Base-by-base conservation (phyloP, 2,888 invertebrate genomes). In the Melinaea marsaeus region DNA sequence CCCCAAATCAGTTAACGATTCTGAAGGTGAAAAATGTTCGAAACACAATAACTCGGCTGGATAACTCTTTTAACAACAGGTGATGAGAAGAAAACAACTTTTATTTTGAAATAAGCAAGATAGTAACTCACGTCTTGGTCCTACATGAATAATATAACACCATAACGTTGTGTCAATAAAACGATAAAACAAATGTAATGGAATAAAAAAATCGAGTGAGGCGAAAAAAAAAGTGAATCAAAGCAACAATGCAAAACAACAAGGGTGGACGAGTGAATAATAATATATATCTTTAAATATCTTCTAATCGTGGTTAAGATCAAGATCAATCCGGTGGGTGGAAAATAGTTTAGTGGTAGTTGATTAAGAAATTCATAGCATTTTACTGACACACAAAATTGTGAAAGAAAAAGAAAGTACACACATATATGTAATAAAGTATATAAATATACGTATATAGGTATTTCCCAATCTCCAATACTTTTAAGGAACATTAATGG, bases 81-180 rank as follows among this genome's bases (percentile, higher is more conserved):
- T 51, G 32, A 32, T 32, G 32, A 32, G 3, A 51, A 6, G 51
- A 9, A 22, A 22, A 22, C 22, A 22, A 6, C 3, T 9, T 7
- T 11, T 42, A 42, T 42, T 42, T 42, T 6, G 9, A 42, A 9
- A 42, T 9, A 9, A 9, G 11, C 66, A 65, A 71, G 22, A 22
- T 65, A 55, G 0, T 67, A 32, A 63, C 69, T 79, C 75, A 54
- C 47, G 46, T 33, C 55, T 56, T 11, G 60, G 45, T 13, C 42
- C 54, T 56, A 42, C 35, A 11, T 54, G 35, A 22, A 60, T 22
- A 11, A 47, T 60, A 60, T 60, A 60, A 84, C 78, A 82, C 84
- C 83, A 83, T 84, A 86, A 85, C 83, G 84, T 81, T 81, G 78
- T 83, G 86, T 85, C 85, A 82, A 80, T 79, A 76, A 73, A 71